Conservation (phyloP, 2,113 vertebrate species). For the Turdus rufiventris region DNA sequence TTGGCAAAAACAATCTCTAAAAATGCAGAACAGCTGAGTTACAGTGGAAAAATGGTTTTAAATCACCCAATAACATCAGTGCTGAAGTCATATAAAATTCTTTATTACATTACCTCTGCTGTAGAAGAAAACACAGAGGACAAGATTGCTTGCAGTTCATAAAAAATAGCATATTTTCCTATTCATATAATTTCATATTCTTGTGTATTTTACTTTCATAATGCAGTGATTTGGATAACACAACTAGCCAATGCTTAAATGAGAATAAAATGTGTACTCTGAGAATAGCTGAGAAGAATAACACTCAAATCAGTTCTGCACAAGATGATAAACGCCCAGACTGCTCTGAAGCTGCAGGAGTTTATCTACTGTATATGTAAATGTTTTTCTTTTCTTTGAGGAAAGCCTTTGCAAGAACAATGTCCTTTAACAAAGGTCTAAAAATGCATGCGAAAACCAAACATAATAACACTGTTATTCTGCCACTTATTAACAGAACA, state of each 20-base stretch:
- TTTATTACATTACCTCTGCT: constrained; percentile 58
- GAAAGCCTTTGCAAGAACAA: constrained; percentile 58
- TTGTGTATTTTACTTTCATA: constrained; percentile 62
- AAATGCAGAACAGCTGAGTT: constrained; percentile 62
- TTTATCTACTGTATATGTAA: constrained; percentile 66
- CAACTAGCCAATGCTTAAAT: constrained; percentile 50
- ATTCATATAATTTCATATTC: constrained; percentile 43
- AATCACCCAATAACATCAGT: constrained; percentile 62
- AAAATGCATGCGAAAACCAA: constrained; percentile 67
- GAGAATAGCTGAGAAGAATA: constrained; percentile 59
- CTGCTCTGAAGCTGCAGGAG: constrained; percentile 65
- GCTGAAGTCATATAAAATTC: constrained; percentile 56
- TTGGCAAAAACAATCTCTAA: constrained; percentile 60
- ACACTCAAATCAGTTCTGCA: constrained; percentile 54
- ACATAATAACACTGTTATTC: constrained; percentile 72
- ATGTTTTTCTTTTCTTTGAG: constrained; percentile 65
- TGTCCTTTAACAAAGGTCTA: constrained; percentile 70
- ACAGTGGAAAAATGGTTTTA: constrained; percentile 63
- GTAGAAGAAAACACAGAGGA: constrained; percentile 52
- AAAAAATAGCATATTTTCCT: constrained; percentile 47
- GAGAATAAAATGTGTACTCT: constrained; percentile 51
- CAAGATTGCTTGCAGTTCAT: background rate
- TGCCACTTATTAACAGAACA: constrained; percentile 77
- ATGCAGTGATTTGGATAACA: constrained; percentile 57
- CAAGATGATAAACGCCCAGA: constrained; percentile 49